phyloP scores from a whole-genome alignment of 2,113 vertebrate genomes.

The Emydocephalus ijimae region DNA sequence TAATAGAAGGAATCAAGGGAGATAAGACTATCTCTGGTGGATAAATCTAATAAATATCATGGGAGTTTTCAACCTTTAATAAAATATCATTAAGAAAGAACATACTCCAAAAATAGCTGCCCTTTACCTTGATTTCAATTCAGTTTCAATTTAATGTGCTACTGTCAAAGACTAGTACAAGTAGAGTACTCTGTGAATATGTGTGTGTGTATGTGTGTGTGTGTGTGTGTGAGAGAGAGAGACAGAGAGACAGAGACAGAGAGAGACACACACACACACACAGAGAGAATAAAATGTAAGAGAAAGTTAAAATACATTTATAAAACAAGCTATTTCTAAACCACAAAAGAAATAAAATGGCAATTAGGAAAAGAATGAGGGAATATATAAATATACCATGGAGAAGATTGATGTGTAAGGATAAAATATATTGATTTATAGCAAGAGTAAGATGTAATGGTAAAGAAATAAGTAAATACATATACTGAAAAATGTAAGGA shows the following conservation, averaged over 20 bases:
- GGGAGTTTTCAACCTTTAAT: neutral
- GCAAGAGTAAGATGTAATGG: too few relatives aligned
- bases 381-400: too few relatives aligned
- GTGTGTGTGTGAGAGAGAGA: neutral
- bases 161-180: neutral
- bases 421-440: too few relatives aligned
- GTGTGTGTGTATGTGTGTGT: too few relatives aligned
- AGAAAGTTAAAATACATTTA: neutral
- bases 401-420: too few relatives aligned
- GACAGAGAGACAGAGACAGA: neutral
- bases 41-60: neutral
- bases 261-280: neutral
- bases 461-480: too few relatives aligned
- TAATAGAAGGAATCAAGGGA: neutral
- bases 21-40: neutral
- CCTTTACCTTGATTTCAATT: neutral
- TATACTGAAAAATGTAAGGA: too few relatives aligned
- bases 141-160: neutral
- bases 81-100: neutral
- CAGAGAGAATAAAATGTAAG: neutral
- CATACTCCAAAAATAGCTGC: neutral
- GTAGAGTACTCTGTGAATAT: neutral
- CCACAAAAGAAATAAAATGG: too few relatives aligned
- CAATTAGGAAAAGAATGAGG: too few relatives aligned
- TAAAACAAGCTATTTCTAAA: neutral